These are phyloP conservation scores for Agrotis puta DNA, from an alignment of 2,888 invertebrate genomes.

Conservation along the genomic window DNA sequence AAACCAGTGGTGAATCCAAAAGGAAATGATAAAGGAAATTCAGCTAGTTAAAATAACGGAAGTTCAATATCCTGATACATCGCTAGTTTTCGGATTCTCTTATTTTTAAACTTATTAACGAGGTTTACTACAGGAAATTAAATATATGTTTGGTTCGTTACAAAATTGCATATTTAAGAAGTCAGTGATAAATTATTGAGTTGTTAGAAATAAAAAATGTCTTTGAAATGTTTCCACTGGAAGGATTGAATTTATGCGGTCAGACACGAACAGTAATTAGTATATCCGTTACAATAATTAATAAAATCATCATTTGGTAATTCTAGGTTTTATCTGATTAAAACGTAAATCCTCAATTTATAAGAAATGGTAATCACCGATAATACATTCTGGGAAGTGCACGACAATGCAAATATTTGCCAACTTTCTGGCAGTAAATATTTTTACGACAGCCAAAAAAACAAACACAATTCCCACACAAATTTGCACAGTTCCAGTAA, in stretches of 20 bases:
- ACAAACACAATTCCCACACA: conserved; percentile 25
- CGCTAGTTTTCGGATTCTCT: conserved; percentile 1
- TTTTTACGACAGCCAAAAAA: conserved; percentile 6
- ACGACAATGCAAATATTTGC: conserved; percentile 13
- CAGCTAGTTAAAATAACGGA: not conserved
- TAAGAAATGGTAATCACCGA: not conserved
- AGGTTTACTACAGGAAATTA: conserved; percentile 15
- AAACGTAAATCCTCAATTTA: not conserved
- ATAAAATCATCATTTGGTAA: not conserved
- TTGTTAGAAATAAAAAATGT: conserved; percentile 13
- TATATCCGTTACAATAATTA: conserved; percentile 22
- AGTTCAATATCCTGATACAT: not conserved
- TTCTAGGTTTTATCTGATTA: conserved; percentile 1
- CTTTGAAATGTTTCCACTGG: conserved; percentile 5
- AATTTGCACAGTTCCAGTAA: conserved; percentile 20
- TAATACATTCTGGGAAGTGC: not conserved
- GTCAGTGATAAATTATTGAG: not conserved
- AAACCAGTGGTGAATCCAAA: not conserved
- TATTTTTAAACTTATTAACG: not conserved
- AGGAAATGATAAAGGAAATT: not conserved
- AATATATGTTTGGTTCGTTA: not conserved
- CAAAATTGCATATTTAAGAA: not conserved
- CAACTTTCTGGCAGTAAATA: not conserved
- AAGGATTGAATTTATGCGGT: conserved; percentile 6
- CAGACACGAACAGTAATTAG: conserved; percentile 23